Evolutionary conservation across 2,113 vertebrate species (phyloP).

Genomic region (Papio anubis): DNA sequence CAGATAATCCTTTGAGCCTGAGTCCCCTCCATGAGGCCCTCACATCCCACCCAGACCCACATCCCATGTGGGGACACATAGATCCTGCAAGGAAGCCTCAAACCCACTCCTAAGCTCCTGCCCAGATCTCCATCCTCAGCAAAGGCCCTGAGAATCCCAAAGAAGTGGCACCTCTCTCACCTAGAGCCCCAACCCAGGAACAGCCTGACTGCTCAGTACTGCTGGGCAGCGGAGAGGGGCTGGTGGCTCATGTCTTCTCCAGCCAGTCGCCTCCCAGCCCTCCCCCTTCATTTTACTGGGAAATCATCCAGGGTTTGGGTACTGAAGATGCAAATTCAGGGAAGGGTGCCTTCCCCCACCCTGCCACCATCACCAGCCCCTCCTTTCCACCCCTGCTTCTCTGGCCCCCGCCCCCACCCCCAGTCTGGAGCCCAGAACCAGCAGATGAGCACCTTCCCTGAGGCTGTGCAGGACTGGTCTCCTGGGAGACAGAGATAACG

Average conservation of each 20-base stretch:
- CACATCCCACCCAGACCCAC: background rate
- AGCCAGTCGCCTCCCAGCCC: background rate
- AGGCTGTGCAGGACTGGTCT: conserved; percentile 68
- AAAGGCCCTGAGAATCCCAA: background rate
- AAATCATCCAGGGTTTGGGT: conserved; percentile 63
- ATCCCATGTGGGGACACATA: too few relatives aligned
- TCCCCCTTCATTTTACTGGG: conserved; percentile 75
- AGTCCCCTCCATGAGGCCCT: background rate
- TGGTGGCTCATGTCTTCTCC: background rate
- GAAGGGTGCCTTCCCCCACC: background rate
- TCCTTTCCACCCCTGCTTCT: background rate
- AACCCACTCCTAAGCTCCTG: background rate
- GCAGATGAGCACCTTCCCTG: conserved; percentile 48
- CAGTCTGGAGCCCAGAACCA: background rate
- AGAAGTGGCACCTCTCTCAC: background rate
- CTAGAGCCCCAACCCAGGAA: background rate
- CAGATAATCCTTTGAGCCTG: background rate
- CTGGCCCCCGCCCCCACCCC: background rate
- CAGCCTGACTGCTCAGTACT: background rate
- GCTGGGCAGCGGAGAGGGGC: background rate
- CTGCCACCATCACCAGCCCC: background rate
- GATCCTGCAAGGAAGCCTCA: background rate
- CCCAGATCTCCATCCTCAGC: background rate
- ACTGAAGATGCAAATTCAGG: conserved; percentile 60
- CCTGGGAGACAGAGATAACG: conserved; percentile 76